Evolutionary conservation across 2,113 vertebrate genomes (phyloP).

Genomic region (Ia io): DNA sequence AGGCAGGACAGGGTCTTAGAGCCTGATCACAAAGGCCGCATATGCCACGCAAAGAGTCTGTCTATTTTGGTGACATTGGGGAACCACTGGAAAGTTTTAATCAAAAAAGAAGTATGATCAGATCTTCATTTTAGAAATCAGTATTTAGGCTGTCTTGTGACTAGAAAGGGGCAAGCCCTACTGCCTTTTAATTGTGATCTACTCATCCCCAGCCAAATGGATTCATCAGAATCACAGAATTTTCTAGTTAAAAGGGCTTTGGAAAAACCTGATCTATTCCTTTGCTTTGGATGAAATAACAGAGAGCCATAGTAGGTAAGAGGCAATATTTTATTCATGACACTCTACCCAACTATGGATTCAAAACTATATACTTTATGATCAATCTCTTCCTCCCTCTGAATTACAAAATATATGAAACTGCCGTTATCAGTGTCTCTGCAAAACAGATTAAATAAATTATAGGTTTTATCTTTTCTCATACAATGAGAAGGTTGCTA

Average conservation of each 20-base stretch:
- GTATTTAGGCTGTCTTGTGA: not conserved
- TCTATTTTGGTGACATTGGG: not conserved
- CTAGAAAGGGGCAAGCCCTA: not conserved
- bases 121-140: conserved; percentile 5
- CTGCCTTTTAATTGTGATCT: conserved; percentile 9
- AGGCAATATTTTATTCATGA: not conserved
- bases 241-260: not conserved
- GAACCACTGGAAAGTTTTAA: not conserved
- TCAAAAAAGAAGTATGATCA: not conserved
- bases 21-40: not conserved
- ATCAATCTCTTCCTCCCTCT: not conserved
- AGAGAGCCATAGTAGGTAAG: not conserved
- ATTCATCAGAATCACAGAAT: not conserved
- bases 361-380: not conserved
- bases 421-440: not conserved
- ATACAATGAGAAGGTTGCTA: not conserved
- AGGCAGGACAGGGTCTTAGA: not conserved
- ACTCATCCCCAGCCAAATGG: not conserved
- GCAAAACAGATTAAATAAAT: not conserved
- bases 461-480: not conserved
- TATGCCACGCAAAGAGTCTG: not conserved
- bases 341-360: not conserved
- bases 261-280: not conserved
- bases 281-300: not conserved
- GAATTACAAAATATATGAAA: not conserved